These are phyloP conservation scores for Dermatemys mawii DNA, from an alignment of 2,113 vertebrate species.

Conservation along the genomic window DNA sequence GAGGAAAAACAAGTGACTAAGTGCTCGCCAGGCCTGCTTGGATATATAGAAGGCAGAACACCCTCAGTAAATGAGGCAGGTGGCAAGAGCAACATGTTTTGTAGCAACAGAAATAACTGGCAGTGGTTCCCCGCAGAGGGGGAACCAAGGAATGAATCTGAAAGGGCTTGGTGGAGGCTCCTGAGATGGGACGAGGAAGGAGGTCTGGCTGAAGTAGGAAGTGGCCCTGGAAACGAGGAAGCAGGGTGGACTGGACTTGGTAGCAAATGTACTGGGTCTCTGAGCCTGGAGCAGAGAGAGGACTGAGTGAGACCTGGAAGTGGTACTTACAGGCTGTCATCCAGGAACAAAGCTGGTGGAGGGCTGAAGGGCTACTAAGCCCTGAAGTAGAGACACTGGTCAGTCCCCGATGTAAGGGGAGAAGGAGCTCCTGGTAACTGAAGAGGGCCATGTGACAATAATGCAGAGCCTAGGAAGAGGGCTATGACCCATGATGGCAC, in stretches of 20 bases:
- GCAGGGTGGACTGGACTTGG: not conserved
- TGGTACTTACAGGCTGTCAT: not conserved
- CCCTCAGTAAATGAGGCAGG: not conserved
- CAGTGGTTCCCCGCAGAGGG: not conserved
- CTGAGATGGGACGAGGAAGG: not conserved
- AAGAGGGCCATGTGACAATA: not conserved
- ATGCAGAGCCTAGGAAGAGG: not conserved
- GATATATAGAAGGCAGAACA: not conserved
- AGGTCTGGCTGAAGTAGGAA: not conserved
- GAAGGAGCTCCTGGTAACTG: not conserved
- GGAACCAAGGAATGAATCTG: not conserved
- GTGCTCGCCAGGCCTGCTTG: not conserved
- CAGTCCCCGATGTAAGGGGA: not conserved
- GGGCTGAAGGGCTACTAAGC: not conserved
- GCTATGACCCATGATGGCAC: not conserved
- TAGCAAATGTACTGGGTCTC: not conserved
- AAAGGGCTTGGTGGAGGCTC: not conserved
- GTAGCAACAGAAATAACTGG: not conserved
- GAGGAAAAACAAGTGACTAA: not conserved
- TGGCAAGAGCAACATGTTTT: not conserved
- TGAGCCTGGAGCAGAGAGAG: not conserved
- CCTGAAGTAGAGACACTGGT: not conserved
- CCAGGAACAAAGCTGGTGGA: not conserved
- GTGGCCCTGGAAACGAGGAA: not conserved
- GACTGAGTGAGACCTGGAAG: too few species aligned